Evolutionary conservation across 92 coral and sea anemone species (phyloP), one percentile per base, ranked within the genome.

Genomic region (Phenganax stokvisi): DNA sequence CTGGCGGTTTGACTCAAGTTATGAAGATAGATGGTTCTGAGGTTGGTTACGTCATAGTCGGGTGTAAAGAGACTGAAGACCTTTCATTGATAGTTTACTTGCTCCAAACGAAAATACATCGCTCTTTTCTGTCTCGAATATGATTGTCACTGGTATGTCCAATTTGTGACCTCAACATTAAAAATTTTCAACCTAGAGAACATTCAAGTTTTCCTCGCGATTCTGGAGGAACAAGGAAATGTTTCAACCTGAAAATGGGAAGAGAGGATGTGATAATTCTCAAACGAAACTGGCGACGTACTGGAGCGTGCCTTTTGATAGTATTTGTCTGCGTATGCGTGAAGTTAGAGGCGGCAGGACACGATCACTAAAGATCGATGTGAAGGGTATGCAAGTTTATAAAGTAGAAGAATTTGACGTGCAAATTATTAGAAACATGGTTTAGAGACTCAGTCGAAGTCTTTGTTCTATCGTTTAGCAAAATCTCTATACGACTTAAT

Each of bases 241-340:
- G 57, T 79, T 60, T 68, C 51, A 79, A 9, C 74, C 74, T 10
- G 62, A 44, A 12, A 64, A 51, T 79, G 83, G 83, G 15, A 62
- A 47, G 52, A 64, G 51, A 1, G 83, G 83, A 1, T 79, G 73
- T n/a, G 83, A 79, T 62, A 62, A 51, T 53, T 9, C 28, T 11
- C 59, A 79, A 62, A 79, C 83, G 3, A 79, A 79, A 63, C 74
- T 79, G 8, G 72, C 83, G 9, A 79, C 83, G 8, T 79, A 79
- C 62, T 79, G 83, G 83, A 79, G 83, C 27, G 54, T 61, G 47
- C 83, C 83, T 47, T 79, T 79, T 68, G 68, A 67, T 3, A 62
- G 68, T 30, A 79, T 79, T 65, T 79, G 83, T 64, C 31, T 79
- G 56, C 83, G 83, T 74, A 79, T 79, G 83, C 83, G 83, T 20